Base-by-base conservation (phyloP, 1,140 invertebrate genomes). In the Heliconius hermathena region DNA sequence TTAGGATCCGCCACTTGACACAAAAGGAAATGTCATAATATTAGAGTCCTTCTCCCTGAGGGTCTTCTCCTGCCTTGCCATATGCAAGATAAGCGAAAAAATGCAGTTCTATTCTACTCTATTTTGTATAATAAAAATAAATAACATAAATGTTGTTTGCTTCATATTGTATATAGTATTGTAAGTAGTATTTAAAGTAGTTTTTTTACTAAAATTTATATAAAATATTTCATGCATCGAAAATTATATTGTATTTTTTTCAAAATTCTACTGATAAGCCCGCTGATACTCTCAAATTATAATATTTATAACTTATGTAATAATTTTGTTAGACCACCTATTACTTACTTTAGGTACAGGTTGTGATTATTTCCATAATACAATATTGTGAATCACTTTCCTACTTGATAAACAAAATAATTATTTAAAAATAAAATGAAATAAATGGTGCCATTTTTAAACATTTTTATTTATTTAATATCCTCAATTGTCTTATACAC, bases 401-500 rank as follows among this genome's bases (percentile, higher is more conserved):
- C 72, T 78, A 79, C 72, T 57, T 75, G 73, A 70, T 70, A 77
- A 66, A 77, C 79, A 75, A 81, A 81, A 74, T 79, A 76, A 75
- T 71, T 66, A 81, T 76, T 71, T 38, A 26, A 82, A 74, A 77
- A 75, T 83, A 82, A 72, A 72, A 83, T 84, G 83, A 82, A 86
- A 83, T 81, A 79, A 82, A 91, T 87, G 87, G 91, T 93, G 91
- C 91, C 91, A 93, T 66, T 93, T 90, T 87, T 80, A 76, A 76
- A 78, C 2, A 22, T 82, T 81, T 84, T 84, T 82, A 87, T 83
- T 84, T 83, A 82, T 81, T 75, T 77, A 71, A 16, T 4, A 46
- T 54, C 49, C 52, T 57, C 54, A 11, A 9, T 22, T n/a, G 54
- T 22, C 8, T 73, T 52, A 66, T 75, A 29, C 9, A 38, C 1